Evolutionary conservation across 2,888 invertebrate species (phyloP).

Genomic region (Diarsia brunnea): DNA sequence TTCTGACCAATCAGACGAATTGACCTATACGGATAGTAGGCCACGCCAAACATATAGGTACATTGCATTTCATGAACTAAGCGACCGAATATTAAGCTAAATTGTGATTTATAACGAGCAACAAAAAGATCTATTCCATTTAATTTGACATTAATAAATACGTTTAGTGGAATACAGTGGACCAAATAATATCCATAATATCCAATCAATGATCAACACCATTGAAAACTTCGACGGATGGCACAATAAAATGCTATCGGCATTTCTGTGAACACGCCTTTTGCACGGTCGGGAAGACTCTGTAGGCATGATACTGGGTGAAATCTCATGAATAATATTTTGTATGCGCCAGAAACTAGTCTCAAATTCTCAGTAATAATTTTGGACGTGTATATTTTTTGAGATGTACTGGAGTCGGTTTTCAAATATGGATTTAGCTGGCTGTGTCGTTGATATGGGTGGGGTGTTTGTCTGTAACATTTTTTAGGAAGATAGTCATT

Average conservation of each 20-base stretch:
- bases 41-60: neutral
- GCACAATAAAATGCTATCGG: slow-evolving; percentile 24
- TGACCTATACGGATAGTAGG: neutral
- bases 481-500: neutral
- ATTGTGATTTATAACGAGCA: neutral
- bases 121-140: neutral
- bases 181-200: slow-evolving; percentile 5
- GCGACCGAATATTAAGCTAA: neutral
- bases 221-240: neutral
- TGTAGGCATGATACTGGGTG: slow-evolving; percentile 5
- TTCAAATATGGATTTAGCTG: slow-evolving; percentile 38
- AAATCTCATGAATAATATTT: slow-evolving; percentile 44
- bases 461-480: too few relatives aligned
- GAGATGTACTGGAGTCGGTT: neutral
- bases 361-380: slow-evolving; percentile 41
- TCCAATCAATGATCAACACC: neutral
- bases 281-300: neutral
- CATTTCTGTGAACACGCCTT: slow-evolving; percentile 5
- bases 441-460: neutral
- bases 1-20: neutral
- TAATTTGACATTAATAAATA: neutral
- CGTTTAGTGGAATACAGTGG: neutral
- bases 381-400: slow-evolving; percentile 27
- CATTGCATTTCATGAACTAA: too few relatives aligned
- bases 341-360: slow-evolving; percentile 15